A percentile compares a stretch with the other conserved stretches of the same genome.
Conservation (phyloP, 2,797 vertebrate genomes). For the Micrastur ruficollis region DNA sequence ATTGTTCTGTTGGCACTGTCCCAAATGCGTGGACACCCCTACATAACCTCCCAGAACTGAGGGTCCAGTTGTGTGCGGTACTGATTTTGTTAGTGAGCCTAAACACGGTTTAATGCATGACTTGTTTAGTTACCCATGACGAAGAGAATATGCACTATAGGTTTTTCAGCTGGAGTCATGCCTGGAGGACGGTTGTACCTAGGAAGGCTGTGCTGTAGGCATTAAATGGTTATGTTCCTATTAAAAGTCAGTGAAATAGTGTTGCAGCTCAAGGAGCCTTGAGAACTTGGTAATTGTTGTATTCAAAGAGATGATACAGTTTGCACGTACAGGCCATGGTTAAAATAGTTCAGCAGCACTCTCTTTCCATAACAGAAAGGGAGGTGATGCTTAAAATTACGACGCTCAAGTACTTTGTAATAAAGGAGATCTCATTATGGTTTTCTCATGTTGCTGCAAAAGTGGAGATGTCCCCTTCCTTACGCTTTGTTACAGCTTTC, state of each 20-base stretch:
- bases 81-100: fast-evolving
- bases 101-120: fast-evolving
- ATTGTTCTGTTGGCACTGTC: not conserved
- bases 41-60: fast-evolving
- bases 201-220: not conserved
- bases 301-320: not conserved
- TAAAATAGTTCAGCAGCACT: not conserved
- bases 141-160: fast-evolving
- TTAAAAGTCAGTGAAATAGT: not conserved
- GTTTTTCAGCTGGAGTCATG: not conserved
- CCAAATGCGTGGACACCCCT: fast-evolving
- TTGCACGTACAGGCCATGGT: fast-evolving
- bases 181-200: not conserved
- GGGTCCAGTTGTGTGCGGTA: fast-evolving
- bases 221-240: fast-evolving
- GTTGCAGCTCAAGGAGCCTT: fast-evolving
- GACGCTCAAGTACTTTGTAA: not conserved
- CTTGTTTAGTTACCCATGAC: not conserved
- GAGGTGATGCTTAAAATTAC: no score
- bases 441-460: not conserved
- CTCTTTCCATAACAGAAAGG: not conserved
- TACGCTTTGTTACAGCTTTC: fast-evolving
- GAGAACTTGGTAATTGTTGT: not conserved
- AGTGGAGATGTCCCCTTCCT: not conserved
- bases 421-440: fast-evolving